Conservation (phyloP, 2,888 invertebrate species). For the Anaspis maculata region DNA sequence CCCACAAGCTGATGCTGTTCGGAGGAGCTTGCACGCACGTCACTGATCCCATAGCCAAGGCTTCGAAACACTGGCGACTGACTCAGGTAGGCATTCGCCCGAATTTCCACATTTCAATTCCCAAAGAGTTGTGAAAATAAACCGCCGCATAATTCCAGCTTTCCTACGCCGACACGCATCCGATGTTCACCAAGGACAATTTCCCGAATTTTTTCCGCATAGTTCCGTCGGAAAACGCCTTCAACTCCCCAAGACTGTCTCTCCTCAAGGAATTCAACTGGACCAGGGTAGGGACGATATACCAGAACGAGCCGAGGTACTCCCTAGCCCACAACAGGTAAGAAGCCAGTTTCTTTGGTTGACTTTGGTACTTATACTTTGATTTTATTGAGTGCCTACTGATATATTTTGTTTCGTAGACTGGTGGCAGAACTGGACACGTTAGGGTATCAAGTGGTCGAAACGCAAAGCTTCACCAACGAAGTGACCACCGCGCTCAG, state of each 20-base stretch:
- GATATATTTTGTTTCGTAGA: no score
- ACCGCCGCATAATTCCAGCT: slow-evolving; percentile 49
- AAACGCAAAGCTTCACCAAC: slow-evolving; percentile 86
- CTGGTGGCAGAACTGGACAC: slow-evolving; percentile 80
- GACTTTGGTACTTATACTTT: slow-evolving; percentile 2
- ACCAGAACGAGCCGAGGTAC: slow-evolving; percentile 91
- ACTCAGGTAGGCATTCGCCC: slow-evolving; percentile 61
- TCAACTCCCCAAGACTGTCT: slow-evolving; percentile 85
- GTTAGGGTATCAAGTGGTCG: slow-evolving; percentile 72
- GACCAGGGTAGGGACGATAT: slow-evolving; percentile 95
- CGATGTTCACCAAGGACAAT: slow-evolving; percentile 88
- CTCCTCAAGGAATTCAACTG: slow-evolving; percentile 90
- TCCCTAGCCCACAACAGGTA: slow-evolving; percentile 60
- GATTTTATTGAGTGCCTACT: slow-evolving; percentile 7
- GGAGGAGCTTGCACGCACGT: slow-evolving; percentile 95
- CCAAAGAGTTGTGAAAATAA: neutral
- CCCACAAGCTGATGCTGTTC: slow-evolving; percentile 89
- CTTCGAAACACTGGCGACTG: slow-evolving; percentile 94
- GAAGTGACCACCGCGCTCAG: slow-evolving; percentile 73
- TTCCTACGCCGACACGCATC: slow-evolving; percentile 96
- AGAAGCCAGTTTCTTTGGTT: no score
- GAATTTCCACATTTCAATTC: neutral
- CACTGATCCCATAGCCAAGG: slow-evolving; percentile 94
- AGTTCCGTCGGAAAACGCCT: slow-evolving; percentile 93
- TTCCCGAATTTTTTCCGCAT: slow-evolving; percentile 96